A percentile compares a stretch with the other conserved stretches of the same genome.
Evolutionary conservation across 2,888 invertebrate genomes (phyloP).

Genomic region (Platynereis dumerilii): DNA sequence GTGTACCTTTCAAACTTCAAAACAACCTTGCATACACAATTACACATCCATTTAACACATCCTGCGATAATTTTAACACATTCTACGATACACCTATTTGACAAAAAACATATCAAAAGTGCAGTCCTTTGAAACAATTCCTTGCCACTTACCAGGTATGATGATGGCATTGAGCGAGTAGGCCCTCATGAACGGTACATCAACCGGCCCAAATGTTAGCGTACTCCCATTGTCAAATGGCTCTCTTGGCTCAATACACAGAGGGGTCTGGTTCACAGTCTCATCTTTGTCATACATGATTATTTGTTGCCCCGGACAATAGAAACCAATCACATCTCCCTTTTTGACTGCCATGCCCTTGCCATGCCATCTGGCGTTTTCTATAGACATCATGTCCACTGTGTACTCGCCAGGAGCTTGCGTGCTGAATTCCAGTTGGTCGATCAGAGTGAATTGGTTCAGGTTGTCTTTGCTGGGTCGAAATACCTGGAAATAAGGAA

Average conservation of each 20-base stretch:
- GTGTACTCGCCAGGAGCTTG: slow-evolving; percentile 26
- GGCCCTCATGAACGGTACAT: slow-evolving; percentile 20
- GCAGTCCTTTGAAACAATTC: no score
- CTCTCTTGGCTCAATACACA: slow-evolving; percentile 14
- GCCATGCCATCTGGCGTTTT: slow-evolving; percentile 8
- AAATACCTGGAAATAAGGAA: slow-evolving; percentile 22
- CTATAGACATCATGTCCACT: slow-evolving; percentile 27
- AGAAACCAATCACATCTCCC: slow-evolving; percentile 39
- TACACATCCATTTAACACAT: no score
- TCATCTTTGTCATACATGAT: slow-evolving; percentile 19
- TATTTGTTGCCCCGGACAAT: slow-evolving; percentile 21
- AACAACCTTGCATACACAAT: no score
- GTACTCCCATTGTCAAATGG: neutral
- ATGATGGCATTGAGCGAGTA: slow-evolving; percentile 33
- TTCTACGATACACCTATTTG: no score
- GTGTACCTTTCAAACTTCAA: no score
- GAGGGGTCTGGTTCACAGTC: slow-evolving; percentile 17
- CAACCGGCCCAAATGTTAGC: slow-evolving; percentile 7
- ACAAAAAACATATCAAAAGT: no score
- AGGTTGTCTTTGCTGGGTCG: slow-evolving; percentile 24
- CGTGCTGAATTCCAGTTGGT: slow-evolving; percentile 24
- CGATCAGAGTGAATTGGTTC: slow-evolving; percentile 22
- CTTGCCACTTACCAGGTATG: slow-evolving; percentile 22
- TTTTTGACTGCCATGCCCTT: slow-evolving; percentile 15
- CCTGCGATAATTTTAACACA: no score